phyloP scores from a whole-genome alignment of 2,888 invertebrate genomes.

The Chesias legatella region DNA sequence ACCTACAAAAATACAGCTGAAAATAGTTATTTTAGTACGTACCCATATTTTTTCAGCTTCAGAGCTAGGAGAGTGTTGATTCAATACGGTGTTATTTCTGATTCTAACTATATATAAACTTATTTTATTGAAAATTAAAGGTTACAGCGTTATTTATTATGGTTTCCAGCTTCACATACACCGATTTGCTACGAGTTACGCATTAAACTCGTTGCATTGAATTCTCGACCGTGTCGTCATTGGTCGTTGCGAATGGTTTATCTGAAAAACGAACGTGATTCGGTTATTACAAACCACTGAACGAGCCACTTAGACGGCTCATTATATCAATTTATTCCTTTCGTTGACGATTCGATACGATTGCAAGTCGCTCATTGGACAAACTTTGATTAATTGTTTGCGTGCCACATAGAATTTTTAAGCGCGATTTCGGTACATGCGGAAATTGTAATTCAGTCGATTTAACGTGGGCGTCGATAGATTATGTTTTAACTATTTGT shows the following conservation, averaged over 20 bases:
- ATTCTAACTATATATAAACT: too few species aligned
- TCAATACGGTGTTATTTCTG: slow-evolving; percentile 28
- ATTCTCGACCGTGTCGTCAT: slow-evolving; percentile 48
- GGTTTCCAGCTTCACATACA: too few species aligned
- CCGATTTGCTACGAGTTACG: slow-evolving; percentile 52
- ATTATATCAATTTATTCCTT: slow-evolving; percentile 69
- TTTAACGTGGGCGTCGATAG: slow-evolving; percentile 36
- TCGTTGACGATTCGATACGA: slow-evolving; percentile 68
- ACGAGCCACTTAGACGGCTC: slow-evolving; percentile 62
- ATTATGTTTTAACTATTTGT: slow-evolving; percentile 53
- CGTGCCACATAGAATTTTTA: slow-evolving; percentile 42
- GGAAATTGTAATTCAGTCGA: slow-evolving; percentile 8
- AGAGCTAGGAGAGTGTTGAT: too few species aligned
- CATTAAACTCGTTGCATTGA: slow-evolving; percentile 41
- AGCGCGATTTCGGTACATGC: slow-evolving; percentile 25
- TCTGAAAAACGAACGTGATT: slow-evolving; percentile 71
- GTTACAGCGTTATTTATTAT: too few species aligned
- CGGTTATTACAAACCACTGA: slow-evolving; percentile 64
- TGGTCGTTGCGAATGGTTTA: slow-evolving; percentile 52
- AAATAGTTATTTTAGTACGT: too few species aligned
- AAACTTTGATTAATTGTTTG: slow-evolving; percentile 52
- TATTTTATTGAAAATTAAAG: too few species aligned
- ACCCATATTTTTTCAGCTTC: too few species aligned
- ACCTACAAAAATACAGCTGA: too few species aligned
- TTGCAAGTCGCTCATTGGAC: slow-evolving; percentile 53